A percentile compares a stretch with the other conserved stretches of the same genome.
Conservation (phyloP, 2,797 vertebrate genomes). For the Tapera naevia region DNA sequence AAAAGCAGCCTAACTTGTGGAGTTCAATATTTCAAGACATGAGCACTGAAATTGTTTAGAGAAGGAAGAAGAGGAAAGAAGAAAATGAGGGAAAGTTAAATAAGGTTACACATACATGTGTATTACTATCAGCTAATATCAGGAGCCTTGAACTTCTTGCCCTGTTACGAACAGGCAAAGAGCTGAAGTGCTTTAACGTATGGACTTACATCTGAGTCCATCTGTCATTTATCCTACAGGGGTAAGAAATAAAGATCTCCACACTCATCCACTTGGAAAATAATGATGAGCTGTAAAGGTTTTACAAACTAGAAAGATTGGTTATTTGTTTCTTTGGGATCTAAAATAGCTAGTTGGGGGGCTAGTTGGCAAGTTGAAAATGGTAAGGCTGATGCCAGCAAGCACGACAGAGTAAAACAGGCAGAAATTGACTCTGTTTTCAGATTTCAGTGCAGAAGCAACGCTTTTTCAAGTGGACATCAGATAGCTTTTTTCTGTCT, state of each 20-base stretch:
- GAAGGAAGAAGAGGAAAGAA: background rate
- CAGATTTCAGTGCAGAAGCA: background rate
- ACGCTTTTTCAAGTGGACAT: background rate
- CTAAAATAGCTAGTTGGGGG: background rate
- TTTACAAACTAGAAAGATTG: background rate
- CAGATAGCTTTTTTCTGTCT: background rate
- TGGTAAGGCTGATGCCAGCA: background rate
- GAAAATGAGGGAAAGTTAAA: background rate
- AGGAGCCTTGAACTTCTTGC: background rate
- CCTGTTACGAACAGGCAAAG: background rate
- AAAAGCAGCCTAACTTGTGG: conserved; percentile 57
- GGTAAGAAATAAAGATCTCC: background rate
- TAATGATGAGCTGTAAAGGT: background rate
- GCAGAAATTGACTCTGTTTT: background rate
- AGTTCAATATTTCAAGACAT: conserved; percentile 55
- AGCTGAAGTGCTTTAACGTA: background rate
- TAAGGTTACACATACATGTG: background rate
- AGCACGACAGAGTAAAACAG: background rate
- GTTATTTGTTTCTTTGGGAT: background rate
- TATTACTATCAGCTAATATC: background rate
- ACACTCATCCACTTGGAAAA: background rate
- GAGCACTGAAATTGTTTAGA: background rate
- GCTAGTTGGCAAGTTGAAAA: background rate
- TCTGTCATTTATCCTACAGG: background rate
- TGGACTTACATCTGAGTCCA: background rate